A percentile compares a stretch with the other conserved stretches of the same genome.
Conservation (phyloP, 2,113 vertebrate genomes). For the Cyprinodon tularosa region DNA sequence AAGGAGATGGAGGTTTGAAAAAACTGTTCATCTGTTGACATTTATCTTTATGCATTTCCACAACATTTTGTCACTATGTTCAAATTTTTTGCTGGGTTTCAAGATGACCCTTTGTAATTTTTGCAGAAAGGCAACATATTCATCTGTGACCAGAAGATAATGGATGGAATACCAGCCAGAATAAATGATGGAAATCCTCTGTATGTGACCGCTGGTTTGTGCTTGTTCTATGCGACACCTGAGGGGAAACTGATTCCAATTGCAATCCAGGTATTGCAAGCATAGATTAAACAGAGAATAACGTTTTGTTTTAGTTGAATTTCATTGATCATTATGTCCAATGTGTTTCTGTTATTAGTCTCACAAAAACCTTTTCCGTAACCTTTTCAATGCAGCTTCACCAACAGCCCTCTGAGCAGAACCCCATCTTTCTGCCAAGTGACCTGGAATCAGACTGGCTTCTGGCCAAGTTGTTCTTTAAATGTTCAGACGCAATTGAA, state of each 20-base stretch:
- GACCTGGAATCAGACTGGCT: slow-evolving; percentile 78
- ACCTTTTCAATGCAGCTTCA: slow-evolving; percentile 44
- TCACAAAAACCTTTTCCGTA: background rate
- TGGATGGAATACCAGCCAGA: slow-evolving; percentile 72
- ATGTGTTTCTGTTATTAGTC: too few species aligned
- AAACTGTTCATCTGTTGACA: background rate
- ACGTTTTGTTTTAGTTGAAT: background rate
- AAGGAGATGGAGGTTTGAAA: slow-evolving; percentile 84
- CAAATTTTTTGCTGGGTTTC: background rate
- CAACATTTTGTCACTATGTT: background rate
- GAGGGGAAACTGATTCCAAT: slow-evolving; percentile 76
- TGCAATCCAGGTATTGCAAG: slow-evolving; percentile 77
- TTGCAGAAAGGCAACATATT: slow-evolving; percentile 83
- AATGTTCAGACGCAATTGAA: slow-evolving; percentile 64
- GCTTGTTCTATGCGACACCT: slow-evolving; percentile 73
- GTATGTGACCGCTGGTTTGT: slow-evolving; percentile 68
- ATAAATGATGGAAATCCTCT: slow-evolving; percentile 45
- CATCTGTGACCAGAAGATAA: slow-evolving; percentile 77
- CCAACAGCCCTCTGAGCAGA: slow-evolving; percentile 59
- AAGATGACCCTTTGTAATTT: background rate
- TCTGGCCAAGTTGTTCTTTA: slow-evolving; percentile 80
- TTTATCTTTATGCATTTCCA: background rate
- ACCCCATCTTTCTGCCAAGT: slow-evolving; percentile 79
- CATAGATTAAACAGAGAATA: background rate
- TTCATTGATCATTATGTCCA: too few species aligned